Percentiles rank a stretch among this genome's conserved stretches.
phyloP scores from a whole-genome alignment of 2,797 vertebrate species.

The Nyctibius grandis region DNA sequence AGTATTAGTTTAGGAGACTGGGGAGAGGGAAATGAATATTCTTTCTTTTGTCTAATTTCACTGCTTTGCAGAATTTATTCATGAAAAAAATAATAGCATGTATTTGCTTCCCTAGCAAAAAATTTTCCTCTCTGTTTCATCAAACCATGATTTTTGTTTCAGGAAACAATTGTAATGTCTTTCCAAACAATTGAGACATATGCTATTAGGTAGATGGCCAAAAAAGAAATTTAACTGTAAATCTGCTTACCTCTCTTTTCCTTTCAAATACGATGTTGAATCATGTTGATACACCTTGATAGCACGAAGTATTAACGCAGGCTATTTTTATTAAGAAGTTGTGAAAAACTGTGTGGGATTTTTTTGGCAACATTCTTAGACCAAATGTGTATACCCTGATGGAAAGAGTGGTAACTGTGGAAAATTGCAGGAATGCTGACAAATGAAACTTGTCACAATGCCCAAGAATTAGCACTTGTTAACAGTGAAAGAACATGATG shows the following conservation, averaged over 20 bases:
- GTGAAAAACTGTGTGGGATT: constrained; percentile 19
- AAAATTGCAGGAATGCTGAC: constrained; percentile 47
- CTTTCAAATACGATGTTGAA: not conserved
- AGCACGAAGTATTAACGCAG: not conserved
- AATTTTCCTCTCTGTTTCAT: not conserved
- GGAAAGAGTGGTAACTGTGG: not conserved
- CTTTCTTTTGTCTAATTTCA: not conserved
- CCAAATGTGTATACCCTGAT: not conserved
- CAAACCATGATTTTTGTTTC: not conserved
- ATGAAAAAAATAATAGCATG: not conserved
- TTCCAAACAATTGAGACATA: constrained; percentile 13
- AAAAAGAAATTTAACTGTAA: not conserved
- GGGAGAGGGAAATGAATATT: not conserved
- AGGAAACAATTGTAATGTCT: constrained; percentile 21
- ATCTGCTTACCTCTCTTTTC: not conserved
- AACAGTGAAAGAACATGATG: not conserved
- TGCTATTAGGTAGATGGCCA: not conserved
- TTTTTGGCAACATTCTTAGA: constrained; percentile 5
- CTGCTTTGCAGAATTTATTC: not conserved
- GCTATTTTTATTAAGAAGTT: not conserved
- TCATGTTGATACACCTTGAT: not conserved
- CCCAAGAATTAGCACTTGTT: constrained; percentile 39
- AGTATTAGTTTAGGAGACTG: not conserved
- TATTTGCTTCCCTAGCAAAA: not conserved
- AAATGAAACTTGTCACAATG: constrained; percentile 52